A percentile compares a stretch with the other conserved stretches of the same genome.
phyloP scores from a whole-genome alignment of 2,113 vertebrate genomes.

The Ivindomyrus marchei region DNA sequence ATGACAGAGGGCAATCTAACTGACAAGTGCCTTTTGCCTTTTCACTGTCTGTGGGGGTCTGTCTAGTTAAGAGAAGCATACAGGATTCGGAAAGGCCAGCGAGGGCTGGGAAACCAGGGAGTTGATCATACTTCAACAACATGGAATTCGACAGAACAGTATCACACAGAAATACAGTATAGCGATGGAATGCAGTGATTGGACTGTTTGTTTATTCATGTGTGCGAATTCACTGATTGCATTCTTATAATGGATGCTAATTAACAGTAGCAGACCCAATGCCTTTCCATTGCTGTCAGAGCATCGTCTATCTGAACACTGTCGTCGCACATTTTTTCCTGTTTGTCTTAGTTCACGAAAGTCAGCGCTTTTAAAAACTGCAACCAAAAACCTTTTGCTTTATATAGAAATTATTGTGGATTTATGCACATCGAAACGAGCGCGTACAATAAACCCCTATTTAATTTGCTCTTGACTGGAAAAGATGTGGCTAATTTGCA shows the following conservation, averaged over 20 bases:
- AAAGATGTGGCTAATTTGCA: constrained; percentile 89
- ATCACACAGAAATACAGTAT: not conserved
- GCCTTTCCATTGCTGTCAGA: constrained; percentile 35
- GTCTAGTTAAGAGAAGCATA: not conserved
- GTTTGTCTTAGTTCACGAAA: not conserved
- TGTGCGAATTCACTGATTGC: not conserved
- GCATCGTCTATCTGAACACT: constrained; percentile 80
- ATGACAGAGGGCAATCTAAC: constrained; percentile 68
- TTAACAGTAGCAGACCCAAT: not conserved
- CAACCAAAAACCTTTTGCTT: constrained; percentile 73
- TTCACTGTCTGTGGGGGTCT: constrained; percentile 10
- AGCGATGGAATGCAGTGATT: not conserved
- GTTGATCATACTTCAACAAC: not conserved
- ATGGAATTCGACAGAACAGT: not conserved
- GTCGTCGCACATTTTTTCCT: not conserved
- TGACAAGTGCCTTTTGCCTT: constrained; percentile 59
- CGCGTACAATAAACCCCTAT: constrained; percentile 90
- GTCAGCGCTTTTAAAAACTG: constrained; percentile 39
- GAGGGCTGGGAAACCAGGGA: not conserved
- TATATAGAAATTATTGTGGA: constrained; percentile 88
- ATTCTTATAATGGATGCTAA: not conserved
- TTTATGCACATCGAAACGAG: constrained; percentile 94
- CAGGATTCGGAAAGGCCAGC: not conserved
- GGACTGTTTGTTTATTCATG: not conserved
- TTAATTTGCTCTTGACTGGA: constrained; percentile 95